Percentiles rank a stretch among this genome's conserved stretches.
Evolutionary conservation across 2,797 vertebrate genomes (phyloP).

Genomic region (Poeciliopsis presidionis): DNA sequence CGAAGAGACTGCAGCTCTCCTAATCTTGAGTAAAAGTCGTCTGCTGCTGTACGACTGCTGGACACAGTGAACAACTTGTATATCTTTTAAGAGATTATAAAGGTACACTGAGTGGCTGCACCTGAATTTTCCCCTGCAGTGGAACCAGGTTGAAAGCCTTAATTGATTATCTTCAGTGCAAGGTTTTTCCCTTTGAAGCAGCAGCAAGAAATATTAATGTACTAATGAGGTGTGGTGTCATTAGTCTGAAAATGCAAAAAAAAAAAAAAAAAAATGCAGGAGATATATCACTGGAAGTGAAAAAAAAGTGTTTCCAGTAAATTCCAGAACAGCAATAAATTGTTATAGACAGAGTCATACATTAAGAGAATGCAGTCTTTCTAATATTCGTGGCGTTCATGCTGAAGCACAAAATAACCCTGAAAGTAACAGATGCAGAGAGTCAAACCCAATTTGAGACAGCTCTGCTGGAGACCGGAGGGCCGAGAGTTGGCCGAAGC

Average conservation of each 20-base stretch:
- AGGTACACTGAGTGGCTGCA: constrained; percentile 15
- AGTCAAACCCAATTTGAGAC: constrained; percentile 5
- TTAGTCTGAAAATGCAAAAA: constrained; percentile 23
- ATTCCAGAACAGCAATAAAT: not conserved
- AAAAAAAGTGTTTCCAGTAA: not conserved
- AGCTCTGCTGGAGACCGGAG: not conserved
- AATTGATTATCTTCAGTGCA: constrained; percentile 45
- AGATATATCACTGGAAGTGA: not conserved
- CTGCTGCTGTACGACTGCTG: constrained; percentile 14
- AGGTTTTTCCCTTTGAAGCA: constrained; percentile 41
- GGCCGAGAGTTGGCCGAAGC: constrained; percentile 18
- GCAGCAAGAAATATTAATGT: constrained; percentile 37
- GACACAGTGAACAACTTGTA: constrained; percentile 15
- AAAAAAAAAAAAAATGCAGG: not conserved
- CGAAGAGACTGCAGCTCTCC: constrained; percentile 28
- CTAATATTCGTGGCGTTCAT: not conserved
- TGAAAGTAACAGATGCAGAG: not conserved
- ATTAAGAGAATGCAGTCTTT: constrained; percentile 1
- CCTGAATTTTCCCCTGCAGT: constrained; percentile 14
- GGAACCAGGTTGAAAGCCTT: constrained; percentile 25
- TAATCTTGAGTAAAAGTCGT: constrained; percentile 25
- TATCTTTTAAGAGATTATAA: constrained; percentile 25
- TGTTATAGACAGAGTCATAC: not conserved
- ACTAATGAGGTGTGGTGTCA: constrained; percentile 23
- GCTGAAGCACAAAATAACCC: not conserved